Percentiles rank a stretch among this genome's conserved stretches.
Evolutionary conservation across 2,113 vertebrate genomes (phyloP).

Genomic region (Petrocephalus zakoni): DNA sequence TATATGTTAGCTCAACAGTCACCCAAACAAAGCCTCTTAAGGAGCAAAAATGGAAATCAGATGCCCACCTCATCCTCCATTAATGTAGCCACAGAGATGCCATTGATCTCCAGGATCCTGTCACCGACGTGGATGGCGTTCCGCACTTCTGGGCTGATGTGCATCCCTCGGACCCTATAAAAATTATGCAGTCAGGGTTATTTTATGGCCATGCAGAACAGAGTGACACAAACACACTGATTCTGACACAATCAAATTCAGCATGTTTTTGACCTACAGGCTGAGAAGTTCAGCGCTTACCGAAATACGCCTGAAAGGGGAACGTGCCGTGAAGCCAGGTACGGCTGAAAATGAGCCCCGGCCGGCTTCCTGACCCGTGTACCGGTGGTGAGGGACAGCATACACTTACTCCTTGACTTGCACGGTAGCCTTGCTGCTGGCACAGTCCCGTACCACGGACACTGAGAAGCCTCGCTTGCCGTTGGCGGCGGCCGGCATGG

Average conservation of each 20-base stretch:
- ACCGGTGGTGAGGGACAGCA: neutral
- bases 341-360: neutral
- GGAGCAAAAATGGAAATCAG: neutral
- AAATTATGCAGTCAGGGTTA: neutral
- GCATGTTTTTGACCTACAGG: neutral
- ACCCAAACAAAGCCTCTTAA: neutral
- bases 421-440: constrained; percentile 72
- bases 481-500: constrained; percentile 82
- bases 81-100: constrained; percentile 74
- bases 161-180: constrained; percentile 75
- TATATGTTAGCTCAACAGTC: neutral
- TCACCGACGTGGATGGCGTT: constrained; percentile 91
- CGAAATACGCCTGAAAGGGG: neutral
- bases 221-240: neutral
- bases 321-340: neutral
- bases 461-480: constrained; percentile 84
- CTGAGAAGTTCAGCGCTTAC: neutral
- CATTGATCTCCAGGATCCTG: constrained; percentile 92
- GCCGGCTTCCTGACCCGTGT: neutral
- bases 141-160: constrained; percentile 84
- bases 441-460: constrained; percentile 69
- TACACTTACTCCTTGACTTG: constrained; percentile 91
- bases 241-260: neutral
- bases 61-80: constrained; percentile 77
- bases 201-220: neutral